A percentile compares a stretch with the other conserved stretches of the same genome.
Conservation (phyloP, 2,888 invertebrate genomes). For the Podabrus alpinus region DNA sequence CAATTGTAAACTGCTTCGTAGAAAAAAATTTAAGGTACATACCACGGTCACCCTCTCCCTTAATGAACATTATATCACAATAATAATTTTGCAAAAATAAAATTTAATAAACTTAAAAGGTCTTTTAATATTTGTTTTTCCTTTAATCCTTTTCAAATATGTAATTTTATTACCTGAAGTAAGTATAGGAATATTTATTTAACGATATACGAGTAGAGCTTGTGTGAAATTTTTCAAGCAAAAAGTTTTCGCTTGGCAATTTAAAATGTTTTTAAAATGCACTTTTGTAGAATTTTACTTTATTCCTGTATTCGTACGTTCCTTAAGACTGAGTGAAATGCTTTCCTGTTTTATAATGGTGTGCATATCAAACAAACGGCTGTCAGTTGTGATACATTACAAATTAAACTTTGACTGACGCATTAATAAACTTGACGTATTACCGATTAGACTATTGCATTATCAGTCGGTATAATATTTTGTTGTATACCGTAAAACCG, state of each 20-base stretch:
- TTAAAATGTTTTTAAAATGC: background rate
- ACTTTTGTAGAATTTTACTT: background rate
- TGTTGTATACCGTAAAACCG: background rate
- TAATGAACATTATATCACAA: slow-evolving; percentile 40
- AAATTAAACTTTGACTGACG: background rate
- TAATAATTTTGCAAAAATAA: slow-evolving; percentile 31
- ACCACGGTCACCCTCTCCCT: slow-evolving; percentile 32
- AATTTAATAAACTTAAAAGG: slow-evolving; percentile 5
- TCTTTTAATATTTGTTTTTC: background rate
- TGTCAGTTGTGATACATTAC: background rate
- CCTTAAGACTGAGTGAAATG: background rate
- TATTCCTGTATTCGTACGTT: background rate
- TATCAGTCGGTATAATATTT: background rate
- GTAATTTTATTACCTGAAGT: background rate
- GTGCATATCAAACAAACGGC: background rate
- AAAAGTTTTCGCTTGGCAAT: background rate
- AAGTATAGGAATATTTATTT: background rate
- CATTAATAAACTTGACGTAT: background rate
- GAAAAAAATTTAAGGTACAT: slow-evolving; percentile 34
- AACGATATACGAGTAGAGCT: background rate
- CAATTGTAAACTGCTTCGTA: slow-evolving; percentile 42
- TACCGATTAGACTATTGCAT: background rate
- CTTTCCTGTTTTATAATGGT: background rate
- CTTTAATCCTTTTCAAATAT: background rate
- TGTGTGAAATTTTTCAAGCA: background rate